phyloP scores from a whole-genome alignment of 92 coral and sea anemone species.

The Metridium senile region DNA sequence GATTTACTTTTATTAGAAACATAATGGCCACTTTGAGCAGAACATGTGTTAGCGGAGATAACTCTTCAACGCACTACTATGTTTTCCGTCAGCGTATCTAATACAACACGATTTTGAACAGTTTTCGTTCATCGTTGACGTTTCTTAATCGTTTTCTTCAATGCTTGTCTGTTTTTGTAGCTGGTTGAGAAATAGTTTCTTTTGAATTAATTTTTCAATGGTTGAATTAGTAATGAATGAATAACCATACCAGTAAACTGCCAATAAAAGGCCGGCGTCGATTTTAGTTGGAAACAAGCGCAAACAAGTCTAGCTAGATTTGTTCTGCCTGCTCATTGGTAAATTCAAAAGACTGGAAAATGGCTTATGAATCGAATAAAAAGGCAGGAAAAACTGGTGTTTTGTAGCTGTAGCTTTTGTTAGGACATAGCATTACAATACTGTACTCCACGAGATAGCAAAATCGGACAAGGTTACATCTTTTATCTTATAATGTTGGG shows the following conservation, averaged over 20 bases:
- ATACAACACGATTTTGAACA: not conserved
- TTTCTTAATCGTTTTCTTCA: not conserved
- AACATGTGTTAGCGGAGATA: slow-evolving; percentile 2
- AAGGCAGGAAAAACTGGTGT: too few relatives aligned
- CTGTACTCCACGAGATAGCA: too few relatives aligned
- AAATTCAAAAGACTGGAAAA: too few relatives aligned
- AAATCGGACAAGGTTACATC: too few relatives aligned
- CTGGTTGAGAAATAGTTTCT: not conserved
- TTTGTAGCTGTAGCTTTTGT: too few relatives aligned
- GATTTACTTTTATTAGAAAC: not conserved
- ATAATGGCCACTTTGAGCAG: not conserved
- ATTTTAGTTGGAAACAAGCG: too few relatives aligned
- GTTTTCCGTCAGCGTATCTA: not conserved
- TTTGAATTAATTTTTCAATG: not conserved
- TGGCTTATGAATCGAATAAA: too few relatives aligned
- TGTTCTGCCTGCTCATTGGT: too few relatives aligned
- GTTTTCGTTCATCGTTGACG: not conserved
- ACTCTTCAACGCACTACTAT: not conserved
- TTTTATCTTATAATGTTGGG: too few relatives aligned
- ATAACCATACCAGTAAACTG: not conserved
- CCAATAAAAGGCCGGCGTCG: not conserved
- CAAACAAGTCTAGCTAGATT: too few relatives aligned
- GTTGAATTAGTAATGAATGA: not conserved
- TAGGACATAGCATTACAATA: too few relatives aligned
- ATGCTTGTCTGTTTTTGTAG: not conserved